Base-by-base conservation (phyloP, 2,113 vertebrate species). In the Odontophorus gujanensis region DNA sequence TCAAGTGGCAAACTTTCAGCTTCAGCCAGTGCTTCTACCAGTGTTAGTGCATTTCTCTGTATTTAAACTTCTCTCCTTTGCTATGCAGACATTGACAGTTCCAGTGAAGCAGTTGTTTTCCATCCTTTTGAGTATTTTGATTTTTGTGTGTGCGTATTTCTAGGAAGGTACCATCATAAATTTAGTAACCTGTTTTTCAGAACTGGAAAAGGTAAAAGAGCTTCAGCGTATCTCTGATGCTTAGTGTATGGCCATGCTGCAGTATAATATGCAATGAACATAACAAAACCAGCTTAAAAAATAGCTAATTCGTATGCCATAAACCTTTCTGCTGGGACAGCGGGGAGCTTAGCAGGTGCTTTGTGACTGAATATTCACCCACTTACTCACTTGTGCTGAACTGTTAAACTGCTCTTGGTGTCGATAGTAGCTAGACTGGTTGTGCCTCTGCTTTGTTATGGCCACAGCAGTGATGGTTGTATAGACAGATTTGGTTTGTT, bases 321-420 rank as follows among this genome's bases (percentile, higher is more conserved):
- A 65, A 59, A 81, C 30, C 43, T 74, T 59, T 42, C 51, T 75
- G 17, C 42, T 94, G 73, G 43, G 73, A 6, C n/a, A 82, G 34
- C 15, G 40, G 76, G 43, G 61, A 88, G 17, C 47, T 93, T 80
- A 72, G 58, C 57, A 81, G 50, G 61, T 25, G 48, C 22, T 94
- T 95, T 47, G 55, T 83, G 57, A 63, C 55, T 84, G 43, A 88
- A 65, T 91, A 83, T 75, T 96, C 85, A 86, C 61, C 65, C 66
- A 68, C 6, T 17, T 61, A 59, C 63, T 86, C 51, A n/a, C 13
- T 24, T 3, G 1, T 38, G 73, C 48, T 61, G 40, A 86, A 48
- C 28, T 93, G 69, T 48, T 90, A 78, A 92, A 92, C 42, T 75
- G 42, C 38, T 78, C 68, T 57, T 68, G 43, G 61, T 88, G 55